Evolutionary conservation across 2,888 invertebrate genomes (phyloP).

Genomic region (Amblyjoppa fuscipennis): DNA sequence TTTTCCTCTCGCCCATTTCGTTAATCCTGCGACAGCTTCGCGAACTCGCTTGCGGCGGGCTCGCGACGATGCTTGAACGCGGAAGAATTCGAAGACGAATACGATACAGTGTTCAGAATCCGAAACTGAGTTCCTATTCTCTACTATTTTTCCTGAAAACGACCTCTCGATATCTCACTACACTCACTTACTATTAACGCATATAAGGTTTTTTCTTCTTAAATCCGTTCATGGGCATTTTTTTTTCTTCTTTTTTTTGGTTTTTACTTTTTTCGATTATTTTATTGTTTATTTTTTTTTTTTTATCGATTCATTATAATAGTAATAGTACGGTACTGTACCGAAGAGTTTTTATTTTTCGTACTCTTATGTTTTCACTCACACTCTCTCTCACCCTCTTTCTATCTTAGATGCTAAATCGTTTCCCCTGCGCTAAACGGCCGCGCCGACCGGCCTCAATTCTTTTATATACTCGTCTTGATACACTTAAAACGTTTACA

Average conservation of each 20-base stretch:
- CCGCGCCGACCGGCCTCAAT: slow-evolving; percentile 26
- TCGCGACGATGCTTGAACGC: background rate
- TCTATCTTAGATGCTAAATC: slow-evolving; percentile 57
- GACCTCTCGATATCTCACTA: slow-evolving; percentile 30
- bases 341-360: slow-evolving; percentile 53
- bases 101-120: slow-evolving; percentile 57
- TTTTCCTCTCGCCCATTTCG: slow-evolving; percentile 57
- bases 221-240: slow-evolving; percentile 18
- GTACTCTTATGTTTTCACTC: slow-evolving; percentile 39
- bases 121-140: slow-evolving; percentile 63
- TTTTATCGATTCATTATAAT: slow-evolving; percentile 39
- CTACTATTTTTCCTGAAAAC: slow-evolving; percentile 35
- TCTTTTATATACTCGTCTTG: slow-evolving; percentile 41
- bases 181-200: slow-evolving; percentile 35
- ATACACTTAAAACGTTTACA: slow-evolving; percentile 17
- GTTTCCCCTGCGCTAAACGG: slow-evolving; percentile 52
- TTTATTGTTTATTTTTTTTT: slow-evolving; percentile 18
- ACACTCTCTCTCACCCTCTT: slow-evolving; percentile 23
- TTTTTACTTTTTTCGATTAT: slow-evolving; percentile 16
- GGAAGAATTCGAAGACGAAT: slow-evolving; percentile 59
- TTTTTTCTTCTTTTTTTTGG: slow-evolving; percentile 30
- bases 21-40: background rate
- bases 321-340: slow-evolving; percentile 64
- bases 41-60: background rate
- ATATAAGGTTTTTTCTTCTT: slow-evolving; percentile 20